Percentiles rank a stretch among this genome's conserved stretches.
Evolutionary conservation across 2,888 invertebrate genomes (phyloP).

Genomic region (Cataglyphis rosenhaueri): DNA sequence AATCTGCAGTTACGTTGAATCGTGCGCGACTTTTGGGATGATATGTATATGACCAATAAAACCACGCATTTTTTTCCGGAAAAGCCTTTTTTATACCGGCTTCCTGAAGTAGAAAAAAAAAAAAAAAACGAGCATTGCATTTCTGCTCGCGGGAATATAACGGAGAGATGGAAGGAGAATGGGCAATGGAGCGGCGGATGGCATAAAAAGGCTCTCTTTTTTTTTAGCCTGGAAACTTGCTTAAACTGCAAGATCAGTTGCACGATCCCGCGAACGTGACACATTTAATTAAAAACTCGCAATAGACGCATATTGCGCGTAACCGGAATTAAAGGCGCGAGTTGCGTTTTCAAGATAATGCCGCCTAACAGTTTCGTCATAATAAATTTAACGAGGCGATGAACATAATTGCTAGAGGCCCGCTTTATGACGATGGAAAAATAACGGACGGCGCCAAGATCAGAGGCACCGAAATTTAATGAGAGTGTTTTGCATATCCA

Average conservation of each 20-base stretch:
- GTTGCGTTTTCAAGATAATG: slow-evolving; percentile 46
- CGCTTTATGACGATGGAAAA: background rate
- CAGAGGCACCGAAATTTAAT: slow-evolving; percentile 51
- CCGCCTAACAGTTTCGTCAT: slow-evolving; percentile 43
- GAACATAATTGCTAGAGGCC: slow-evolving; percentile 29
- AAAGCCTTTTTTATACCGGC: slow-evolving; percentile 19
- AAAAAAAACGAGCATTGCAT: slow-evolving; percentile 23
- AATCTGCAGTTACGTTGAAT: background rate
- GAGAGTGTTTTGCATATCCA: slow-evolving; percentile 42
- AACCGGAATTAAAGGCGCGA: slow-evolving; percentile 37
- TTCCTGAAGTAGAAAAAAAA: slow-evolving; percentile 1
- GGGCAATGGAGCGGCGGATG: slow-evolving; percentile 21
- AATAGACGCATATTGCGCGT: slow-evolving; percentile 50
- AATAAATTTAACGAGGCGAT: slow-evolving; percentile 59
- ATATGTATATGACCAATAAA: slow-evolving; percentile 1
- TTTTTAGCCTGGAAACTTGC: slow-evolving; percentile 57
- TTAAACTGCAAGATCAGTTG: slow-evolving; percentile 56
- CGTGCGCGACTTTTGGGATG: slow-evolving; percentile 44
- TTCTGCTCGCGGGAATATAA: slow-evolving; percentile 16
- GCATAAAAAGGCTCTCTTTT: slow-evolving; percentile 50
- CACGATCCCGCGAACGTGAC: slow-evolving; percentile 39
- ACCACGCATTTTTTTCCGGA: slow-evolving; percentile 13
- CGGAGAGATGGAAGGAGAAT: background rate
- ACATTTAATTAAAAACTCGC: slow-evolving; percentile 68
- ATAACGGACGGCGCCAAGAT: slow-evolving; percentile 30